phyloP scores from a whole-genome alignment of 1,140 invertebrate species.

The Drosophila auraria region DNA sequence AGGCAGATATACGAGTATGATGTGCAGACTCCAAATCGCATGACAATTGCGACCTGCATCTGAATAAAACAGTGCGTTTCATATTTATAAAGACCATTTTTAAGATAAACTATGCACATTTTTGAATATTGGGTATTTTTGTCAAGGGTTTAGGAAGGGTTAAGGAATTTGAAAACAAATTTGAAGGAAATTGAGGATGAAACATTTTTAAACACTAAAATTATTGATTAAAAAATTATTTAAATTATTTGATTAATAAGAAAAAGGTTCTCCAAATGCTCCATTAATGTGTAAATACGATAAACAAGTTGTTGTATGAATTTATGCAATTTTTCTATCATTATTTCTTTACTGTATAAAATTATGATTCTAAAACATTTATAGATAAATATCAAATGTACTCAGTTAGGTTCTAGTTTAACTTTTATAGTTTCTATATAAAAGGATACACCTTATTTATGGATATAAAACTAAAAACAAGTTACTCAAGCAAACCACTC shows the following conservation, averaged over 20 bases:
- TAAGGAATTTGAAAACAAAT: no score
- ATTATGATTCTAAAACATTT: neutral
- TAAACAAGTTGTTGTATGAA: no score
- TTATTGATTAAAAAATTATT: no score
- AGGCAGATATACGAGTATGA: constrained; percentile 21
- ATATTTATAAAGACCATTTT: neutral
- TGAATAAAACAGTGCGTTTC: constrained; percentile 20
- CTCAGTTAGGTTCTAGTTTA: neutral
- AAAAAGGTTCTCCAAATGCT: no score
- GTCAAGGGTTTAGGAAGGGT: no score
- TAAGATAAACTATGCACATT: no score
- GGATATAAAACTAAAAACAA: neutral
- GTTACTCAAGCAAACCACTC: neutral
- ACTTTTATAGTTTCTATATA: no score
- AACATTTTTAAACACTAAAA: neutral
- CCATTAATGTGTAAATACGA: no score
- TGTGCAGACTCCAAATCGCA: constrained; percentile 30
- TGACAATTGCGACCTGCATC: constrained; percentile 35
- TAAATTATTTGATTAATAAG: no score
- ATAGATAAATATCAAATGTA: no score
- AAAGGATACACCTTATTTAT: neutral
- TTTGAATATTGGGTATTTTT: no score
- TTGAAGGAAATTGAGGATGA: neutral
- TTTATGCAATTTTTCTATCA: no score
- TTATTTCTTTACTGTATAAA: neutral